Evolutionary conservation across 2,888 invertebrate genomes (phyloP).

Genomic region (Cephus spinipes): DNA sequence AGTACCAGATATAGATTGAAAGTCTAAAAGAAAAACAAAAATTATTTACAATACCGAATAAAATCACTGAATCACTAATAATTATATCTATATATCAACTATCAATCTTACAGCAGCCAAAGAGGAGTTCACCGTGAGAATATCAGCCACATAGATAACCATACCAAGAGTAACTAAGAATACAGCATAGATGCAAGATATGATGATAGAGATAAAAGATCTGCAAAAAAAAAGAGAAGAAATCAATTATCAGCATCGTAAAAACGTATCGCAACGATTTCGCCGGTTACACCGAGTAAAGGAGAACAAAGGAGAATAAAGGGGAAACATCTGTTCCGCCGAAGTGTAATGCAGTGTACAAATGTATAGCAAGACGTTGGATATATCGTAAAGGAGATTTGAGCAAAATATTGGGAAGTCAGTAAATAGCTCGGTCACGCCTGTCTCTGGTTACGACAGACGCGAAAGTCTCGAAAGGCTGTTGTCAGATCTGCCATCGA

Average conservation of each 20-base stretch:
- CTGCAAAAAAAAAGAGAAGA: conserved; percentile 59
- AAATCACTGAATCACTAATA: neutral
- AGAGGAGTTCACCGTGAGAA: conserved; percentile 67
- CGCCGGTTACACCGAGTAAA: conserved; percentile 15
- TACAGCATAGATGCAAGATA: conserved; percentile 78
- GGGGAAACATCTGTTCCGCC: conserved; percentile 8
- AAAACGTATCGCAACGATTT: conserved; percentile 10
- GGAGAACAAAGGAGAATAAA: conserved; percentile 13
- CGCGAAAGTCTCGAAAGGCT: conserved; percentile 25
- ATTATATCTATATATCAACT: neutral
- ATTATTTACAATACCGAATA: conserved; percentile 10
- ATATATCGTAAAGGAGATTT: conserved; percentile 35
- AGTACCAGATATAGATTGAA: conserved; percentile 73
- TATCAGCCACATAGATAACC: conserved; percentile 74
- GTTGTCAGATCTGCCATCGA: conserved; percentile 15
- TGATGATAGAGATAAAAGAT: conserved; percentile 71
- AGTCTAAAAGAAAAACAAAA: conserved; percentile 68
- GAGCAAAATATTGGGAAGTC: conserved; percentile 38
- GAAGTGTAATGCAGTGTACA: neutral
- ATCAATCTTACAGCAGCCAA: conserved; percentile 70
- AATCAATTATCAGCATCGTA: neutral
- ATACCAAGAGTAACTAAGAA: conserved; percentile 76
- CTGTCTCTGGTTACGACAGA: conserved; percentile 44
- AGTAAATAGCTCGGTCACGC: conserved; percentile 18
- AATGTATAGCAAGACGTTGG: neutral